Evolutionary conservation across 2,888 invertebrate genomes (phyloP), one percentile per base, ranked within the genome.

Genomic region (Pyralis farinalis): DNA sequence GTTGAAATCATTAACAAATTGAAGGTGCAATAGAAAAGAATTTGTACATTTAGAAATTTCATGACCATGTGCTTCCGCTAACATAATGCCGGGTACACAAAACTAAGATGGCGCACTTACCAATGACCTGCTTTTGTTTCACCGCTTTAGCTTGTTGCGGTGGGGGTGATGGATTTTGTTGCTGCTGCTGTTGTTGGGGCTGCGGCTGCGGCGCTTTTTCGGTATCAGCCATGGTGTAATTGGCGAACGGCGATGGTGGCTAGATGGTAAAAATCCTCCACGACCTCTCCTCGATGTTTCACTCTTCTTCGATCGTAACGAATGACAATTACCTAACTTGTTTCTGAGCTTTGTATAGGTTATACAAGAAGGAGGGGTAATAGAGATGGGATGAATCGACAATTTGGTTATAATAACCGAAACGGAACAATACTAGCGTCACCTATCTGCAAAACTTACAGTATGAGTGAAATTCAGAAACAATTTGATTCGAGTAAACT

Each of bases 221-320:
- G 92, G 96, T 94, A 95, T 97, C 97, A 95, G 97, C 96, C 97
- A 97, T 97, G 94, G 93, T 93, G 93, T 93, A 92, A 91, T 92
- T 93, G 91, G 92, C 91, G 92, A 92, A 91, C 91, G 92, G 92
- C 92, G 92, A 92, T 92, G 92, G 92, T 92, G 91, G 88, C 85
- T 86, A 90, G 90, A 90, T 90, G 90, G 91, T 91, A 91, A 91
- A 39, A 91, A 91, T 92, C 92, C 93, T 93, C 93, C 93, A 93
- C 93, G 91, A 91, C 92, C 93, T 91, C 91, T 92, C 91, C 92
- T 90, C 88, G 92, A 92, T 93, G 93, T 93, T 92, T 87, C 46
- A 91, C 91, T 90, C 89, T 90, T 90, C 89, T 91, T 91, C 91
- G 90, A 72, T 81, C 74, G 75, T 74, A 75, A 71, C 74, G 74